Conservation (phyloP, 1,140 invertebrate genomes). For the Drosophila tropicalis region DNA sequence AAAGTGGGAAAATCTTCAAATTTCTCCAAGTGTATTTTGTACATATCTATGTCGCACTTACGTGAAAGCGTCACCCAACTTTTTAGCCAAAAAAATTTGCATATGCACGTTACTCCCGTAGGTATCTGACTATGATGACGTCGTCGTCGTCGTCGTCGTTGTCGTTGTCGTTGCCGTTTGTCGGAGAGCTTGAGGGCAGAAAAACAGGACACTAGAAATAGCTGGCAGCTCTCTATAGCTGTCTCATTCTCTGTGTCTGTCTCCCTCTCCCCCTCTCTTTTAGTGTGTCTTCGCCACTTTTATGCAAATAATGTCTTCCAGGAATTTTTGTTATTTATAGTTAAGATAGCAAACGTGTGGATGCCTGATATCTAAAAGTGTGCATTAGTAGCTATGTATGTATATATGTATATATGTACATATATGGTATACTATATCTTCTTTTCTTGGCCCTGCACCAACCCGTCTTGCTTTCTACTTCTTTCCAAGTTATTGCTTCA, state of each 20-base stretch:
- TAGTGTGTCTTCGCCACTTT: conserved; percentile 70
- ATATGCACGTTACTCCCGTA: conserved; percentile 67
- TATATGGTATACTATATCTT: conserved; percentile 14
- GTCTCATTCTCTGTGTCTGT: neutral
- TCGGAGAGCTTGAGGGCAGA: conserved; percentile 47
- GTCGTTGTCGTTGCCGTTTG: conserved; percentile 22
- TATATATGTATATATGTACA: neutral
- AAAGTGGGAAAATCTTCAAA: conserved; percentile 17
- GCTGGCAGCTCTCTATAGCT: conserved; percentile 45
- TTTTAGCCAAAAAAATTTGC: conserved; percentile 74
- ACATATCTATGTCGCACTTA: conserved; percentile 40
- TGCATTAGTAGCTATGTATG: conserved; percentile 57
- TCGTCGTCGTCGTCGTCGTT: conserved; percentile 37
- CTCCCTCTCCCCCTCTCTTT: conserved; percentile 26
- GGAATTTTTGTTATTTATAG: conserved; percentile 82
- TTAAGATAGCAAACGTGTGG: conserved; percentile 79
- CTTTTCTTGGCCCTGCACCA: neutral
- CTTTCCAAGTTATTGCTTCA: conserved; percentile 76
- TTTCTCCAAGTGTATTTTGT: conserved; percentile 29
- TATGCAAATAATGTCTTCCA: conserved; percentile 81
- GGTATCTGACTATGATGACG: conserved; percentile 64
- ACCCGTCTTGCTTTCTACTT: conserved; percentile 12
- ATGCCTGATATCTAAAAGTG: conserved; percentile 71
- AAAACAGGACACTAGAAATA: conserved; percentile 59
- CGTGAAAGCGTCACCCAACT: conserved; percentile 70